Percentiles rank a stretch among this genome's conserved stretches.
These are phyloP conservation scores for Montipora sp. DNA, from an alignment of 64 coral and sea anemone species.

Conservation along the genomic window DNA sequence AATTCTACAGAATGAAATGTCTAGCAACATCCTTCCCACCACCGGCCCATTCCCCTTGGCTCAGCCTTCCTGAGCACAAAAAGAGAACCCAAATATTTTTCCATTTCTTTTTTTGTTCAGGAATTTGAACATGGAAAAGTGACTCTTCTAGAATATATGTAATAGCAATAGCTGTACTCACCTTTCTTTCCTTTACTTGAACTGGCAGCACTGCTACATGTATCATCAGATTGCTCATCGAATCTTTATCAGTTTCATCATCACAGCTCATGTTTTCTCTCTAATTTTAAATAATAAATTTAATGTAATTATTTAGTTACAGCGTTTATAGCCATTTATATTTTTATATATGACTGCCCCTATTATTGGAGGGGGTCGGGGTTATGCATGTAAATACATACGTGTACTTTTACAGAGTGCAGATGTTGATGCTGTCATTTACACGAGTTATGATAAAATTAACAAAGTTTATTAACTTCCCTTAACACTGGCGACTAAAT, in stretches of 20 bases:
- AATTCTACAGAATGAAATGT: conserved; percentile 19
- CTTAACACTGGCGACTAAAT: too few relatives aligned
- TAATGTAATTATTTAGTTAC: not conserved
- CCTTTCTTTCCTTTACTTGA: conserved; percentile 28
- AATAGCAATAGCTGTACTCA: not conserved
- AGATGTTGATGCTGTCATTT: too few relatives aligned
- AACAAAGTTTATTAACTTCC: too few relatives aligned
- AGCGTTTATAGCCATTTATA: not conserved
- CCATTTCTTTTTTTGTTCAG: not conserved
- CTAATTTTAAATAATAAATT: not conserved
- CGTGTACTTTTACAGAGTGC: too few relatives aligned
- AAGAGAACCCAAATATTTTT: not conserved
- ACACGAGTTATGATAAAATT: too few relatives aligned
- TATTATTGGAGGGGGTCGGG: too few relatives aligned
- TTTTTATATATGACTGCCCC: not conserved
- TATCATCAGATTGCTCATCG: conserved; percentile 10
- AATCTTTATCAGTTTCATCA: conserved; percentile 8
- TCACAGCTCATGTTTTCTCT: not conserved
- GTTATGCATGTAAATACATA: too few relatives aligned
- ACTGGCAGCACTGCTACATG: conserved; percentile 22
- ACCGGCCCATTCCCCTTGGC: too few relatives aligned
- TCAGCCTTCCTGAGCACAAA: too few relatives aligned
- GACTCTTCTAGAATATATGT: conserved; percentile 2
- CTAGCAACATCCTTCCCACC: not conserved
- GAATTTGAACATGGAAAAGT: conserved; percentile 6